Evolutionary conservation across 2,888 invertebrate genomes (phyloP), one percentile per base, ranked within the genome.

Genomic region (Meliscaeva auricollis): DNA sequence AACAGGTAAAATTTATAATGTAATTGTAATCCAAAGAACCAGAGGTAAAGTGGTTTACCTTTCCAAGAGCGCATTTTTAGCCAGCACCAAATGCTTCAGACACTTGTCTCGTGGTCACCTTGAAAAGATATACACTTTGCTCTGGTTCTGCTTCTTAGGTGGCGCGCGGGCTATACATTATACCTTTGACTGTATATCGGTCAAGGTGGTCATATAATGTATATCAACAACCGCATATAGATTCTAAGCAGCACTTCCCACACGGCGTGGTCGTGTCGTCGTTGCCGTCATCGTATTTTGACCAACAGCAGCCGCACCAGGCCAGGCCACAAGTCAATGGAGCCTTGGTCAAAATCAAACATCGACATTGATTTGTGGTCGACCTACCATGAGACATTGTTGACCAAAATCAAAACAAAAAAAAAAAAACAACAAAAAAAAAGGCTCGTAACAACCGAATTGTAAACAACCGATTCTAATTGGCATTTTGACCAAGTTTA

Each of bases 351-450:
- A 68, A 73, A 62, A 80, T 60, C 52, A 60, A 60, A 66, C 68
- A 60, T 56, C 70, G 79, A 84, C 79, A 84, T 84, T 84, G 83
- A 84, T 84, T 84, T 84, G 75, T 84, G 64, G 46, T 44, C 83
- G 83, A 83, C 69, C 83, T 79, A 75, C 74, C 74, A 78, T 35
- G 32, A 44, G 60, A 30, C 22, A 35, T 35, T 46, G 35, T 54
- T 66, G 58, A 69, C 69, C 70, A 72, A 82, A 82, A 69, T 62
- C 70, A 72, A 82, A 82, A 76, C 22, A n/a, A 58, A 15, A 38
- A 35, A 41, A 7, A 46, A 46, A 1, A 13, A 11, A 32, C 38
- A 26, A 26, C 2, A 26, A 2, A 26, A 3, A 26, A 26, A 2
- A 15, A 56, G 17, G 52, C 22, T 38, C 26, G 9, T 15, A 50